A percentile compares a stretch with the other conserved stretches of the same genome.
These are phyloP conservation scores for Oikopleura albicans DNA, from an alignment of 23 tunicate genomes.

Conservation along the genomic window DNA sequence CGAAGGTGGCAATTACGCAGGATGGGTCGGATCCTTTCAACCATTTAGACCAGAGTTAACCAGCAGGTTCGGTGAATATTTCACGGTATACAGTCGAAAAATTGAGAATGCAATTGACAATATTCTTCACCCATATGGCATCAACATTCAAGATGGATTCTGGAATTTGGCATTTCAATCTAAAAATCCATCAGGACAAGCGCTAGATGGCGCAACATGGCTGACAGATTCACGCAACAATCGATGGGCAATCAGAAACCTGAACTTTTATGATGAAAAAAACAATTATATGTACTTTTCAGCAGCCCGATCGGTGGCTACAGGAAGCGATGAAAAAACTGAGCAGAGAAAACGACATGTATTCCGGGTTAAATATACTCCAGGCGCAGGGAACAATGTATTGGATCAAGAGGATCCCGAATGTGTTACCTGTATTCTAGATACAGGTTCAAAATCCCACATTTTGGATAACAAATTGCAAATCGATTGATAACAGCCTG, in stretches of 20 bases:
- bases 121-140: background rate
- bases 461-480: too few species aligned
- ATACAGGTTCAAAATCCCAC: too few species aligned
- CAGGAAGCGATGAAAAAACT: background rate
- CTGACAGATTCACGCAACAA: background rate
- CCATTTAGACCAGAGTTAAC: background rate
- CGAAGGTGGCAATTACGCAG: background rate
- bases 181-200: background rate
- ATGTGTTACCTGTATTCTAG: conserved; percentile 60
- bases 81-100: background rate
- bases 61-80: background rate
- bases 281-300: conserved; percentile 1
- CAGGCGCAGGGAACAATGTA: too few species aligned
- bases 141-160: background rate
- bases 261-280: background rate
- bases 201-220: conserved; percentile 8
- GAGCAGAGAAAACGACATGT: conserved; percentile 14
- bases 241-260: background rate
- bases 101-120: background rate
- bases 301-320: conserved; percentile 21
- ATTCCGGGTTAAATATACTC: background rate
- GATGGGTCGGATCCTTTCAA: background rate
- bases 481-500: too few species aligned
- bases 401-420: too few species aligned
- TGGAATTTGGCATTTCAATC: background rate